Evolutionary conservation across 2,113 vertebrate genomes (phyloP).

Genomic region (Dolichallabes microphthalmus): DNA sequence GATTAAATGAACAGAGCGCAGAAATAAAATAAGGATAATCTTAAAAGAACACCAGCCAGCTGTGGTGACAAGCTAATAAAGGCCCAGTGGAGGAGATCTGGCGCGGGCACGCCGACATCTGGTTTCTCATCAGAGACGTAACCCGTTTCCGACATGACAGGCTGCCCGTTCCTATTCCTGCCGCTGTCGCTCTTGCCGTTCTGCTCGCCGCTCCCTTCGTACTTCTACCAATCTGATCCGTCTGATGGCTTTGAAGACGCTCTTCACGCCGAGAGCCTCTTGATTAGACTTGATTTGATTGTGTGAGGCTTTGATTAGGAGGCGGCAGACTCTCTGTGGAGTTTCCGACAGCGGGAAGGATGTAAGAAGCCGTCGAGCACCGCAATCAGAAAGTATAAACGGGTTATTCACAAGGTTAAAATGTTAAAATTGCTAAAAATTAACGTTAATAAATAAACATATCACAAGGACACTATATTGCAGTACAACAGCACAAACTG

Average conservation of each 20-base stretch:
- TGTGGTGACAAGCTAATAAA: not conserved
- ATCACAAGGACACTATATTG: not conserved
- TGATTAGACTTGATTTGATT: slow-evolving; percentile 21
- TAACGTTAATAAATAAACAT: not conserved
- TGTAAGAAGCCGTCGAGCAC: not conserved
- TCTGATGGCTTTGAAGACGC: not conserved
- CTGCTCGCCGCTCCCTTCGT: not conserved
- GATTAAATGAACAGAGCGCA: not conserved
- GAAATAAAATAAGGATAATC: not conserved
- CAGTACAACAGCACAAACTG: not conserved
- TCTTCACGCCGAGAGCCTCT: not conserved
- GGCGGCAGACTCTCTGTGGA: not conserved
- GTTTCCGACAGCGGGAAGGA: not conserved
- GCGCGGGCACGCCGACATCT: slow-evolving; percentile 56
- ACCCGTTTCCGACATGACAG: slow-evolving; percentile 62
- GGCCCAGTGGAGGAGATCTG: not conserved
- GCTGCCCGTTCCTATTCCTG: slow-evolving; percentile 56
- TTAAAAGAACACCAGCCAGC: not conserved
- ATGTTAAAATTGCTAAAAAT: not conserved
- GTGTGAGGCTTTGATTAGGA: not conserved
- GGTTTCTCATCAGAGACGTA: slow-evolving; percentile 63
- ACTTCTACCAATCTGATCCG: not conserved
- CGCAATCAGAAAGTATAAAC: not conserved
- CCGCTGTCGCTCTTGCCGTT: slow-evolving; percentile 5
- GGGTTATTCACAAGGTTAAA: not conserved